phyloP scores from a whole-genome alignment of 2,888 invertebrate species.

The Ophion slaviceki region DNA sequence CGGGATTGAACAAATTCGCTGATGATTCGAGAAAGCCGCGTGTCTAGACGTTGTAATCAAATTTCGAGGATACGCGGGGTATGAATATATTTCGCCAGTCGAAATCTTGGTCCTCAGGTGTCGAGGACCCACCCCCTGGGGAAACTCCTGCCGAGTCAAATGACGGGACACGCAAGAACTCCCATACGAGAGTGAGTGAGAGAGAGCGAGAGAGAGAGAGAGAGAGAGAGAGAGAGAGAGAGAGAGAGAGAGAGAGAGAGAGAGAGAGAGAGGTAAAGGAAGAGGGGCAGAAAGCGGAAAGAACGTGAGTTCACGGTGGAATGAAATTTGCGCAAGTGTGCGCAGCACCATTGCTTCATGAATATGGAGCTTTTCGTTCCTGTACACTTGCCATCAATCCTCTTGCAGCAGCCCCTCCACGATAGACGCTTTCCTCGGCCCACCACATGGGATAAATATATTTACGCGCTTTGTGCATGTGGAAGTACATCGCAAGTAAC shows the following conservation, averaged over 20 bases:
- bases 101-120: conserved; percentile 63
- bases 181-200: conserved; percentile 9
- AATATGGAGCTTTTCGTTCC: conserved; percentile 82
- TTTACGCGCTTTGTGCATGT: conserved; percentile 66
- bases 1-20: conserved; percentile 32
- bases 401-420: conserved; percentile 17
- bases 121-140: conserved; percentile 30
- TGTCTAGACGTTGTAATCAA: conserved; percentile 59
- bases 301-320: conserved; percentile 69
- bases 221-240: too few relatives aligned
- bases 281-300: conserved; percentile 59
- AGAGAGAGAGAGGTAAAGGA: conserved; percentile 55
- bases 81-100: conserved; percentile 49
- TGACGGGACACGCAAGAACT: conserved; percentile 52
- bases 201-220: conserved; percentile 13
- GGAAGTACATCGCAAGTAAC: conserved; percentile 51
- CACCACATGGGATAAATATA: conserved; percentile 60
- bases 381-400: conserved; percentile 74
- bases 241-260: too few relatives aligned
- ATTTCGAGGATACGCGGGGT: conserved; percentile 46
- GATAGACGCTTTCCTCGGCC: conserved; percentile 54
- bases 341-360: conserved; percentile 76
- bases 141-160: conserved; percentile 53
- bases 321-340: conserved; percentile 81
- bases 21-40: conserved; percentile 42